phyloP scores from a whole-genome alignment of 2,888 invertebrate genomes.

The Amiota communis region DNA sequence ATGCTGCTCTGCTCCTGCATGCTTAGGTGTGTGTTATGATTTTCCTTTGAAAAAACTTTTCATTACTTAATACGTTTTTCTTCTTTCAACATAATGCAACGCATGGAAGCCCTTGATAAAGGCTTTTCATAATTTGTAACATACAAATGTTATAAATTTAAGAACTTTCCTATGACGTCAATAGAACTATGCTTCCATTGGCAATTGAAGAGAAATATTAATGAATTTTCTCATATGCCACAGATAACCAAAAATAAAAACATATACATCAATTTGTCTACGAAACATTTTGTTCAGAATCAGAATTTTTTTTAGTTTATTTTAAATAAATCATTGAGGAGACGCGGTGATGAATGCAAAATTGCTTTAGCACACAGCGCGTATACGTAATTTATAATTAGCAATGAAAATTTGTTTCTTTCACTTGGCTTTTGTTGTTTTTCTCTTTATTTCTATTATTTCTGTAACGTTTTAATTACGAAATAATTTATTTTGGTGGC shows the following conservation, averaged over 20 bases:
- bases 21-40: neutral
- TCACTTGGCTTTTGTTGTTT: neutral
- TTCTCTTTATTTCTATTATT: neutral
- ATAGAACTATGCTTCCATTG: neutral
- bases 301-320: too few species aligned
- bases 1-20: neutral
- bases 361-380: constrained; percentile 14
- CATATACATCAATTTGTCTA: too few species aligned
- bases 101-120: neutral
- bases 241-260: too few species aligned
- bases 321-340: too few species aligned
- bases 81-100: neutral
- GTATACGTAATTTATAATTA: constrained; percentile 21
- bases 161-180: constrained; percentile 9
- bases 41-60: neutral
- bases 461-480: constrained; percentile 11
- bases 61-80: constrained; percentile 7
- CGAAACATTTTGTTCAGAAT: too few species aligned
- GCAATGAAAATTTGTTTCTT: neutral
- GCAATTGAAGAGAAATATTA: too few species aligned
- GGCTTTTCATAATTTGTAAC: neutral
- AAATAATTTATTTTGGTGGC: constrained; percentile 1
- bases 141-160: neutral
- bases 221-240: too few species aligned
- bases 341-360: neutral